Evolutionary conservation across 2,797 vertebrate genomes (phyloP).

Genomic region (Alexandromys oeconomus): DNA sequence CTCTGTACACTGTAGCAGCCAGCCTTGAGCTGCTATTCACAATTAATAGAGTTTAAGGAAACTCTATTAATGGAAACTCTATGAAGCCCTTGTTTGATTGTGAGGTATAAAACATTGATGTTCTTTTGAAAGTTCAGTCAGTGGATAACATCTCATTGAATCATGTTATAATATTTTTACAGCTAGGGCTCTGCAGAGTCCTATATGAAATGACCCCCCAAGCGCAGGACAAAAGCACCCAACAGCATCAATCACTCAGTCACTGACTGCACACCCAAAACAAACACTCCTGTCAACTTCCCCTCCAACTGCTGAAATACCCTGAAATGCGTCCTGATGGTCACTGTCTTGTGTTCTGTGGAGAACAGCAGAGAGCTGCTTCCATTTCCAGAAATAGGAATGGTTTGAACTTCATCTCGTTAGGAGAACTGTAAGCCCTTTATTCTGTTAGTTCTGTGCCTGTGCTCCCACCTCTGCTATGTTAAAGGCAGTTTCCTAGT

Average conservation of each 20-base stretch:
- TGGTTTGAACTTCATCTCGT: background rate
- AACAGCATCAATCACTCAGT: background rate
- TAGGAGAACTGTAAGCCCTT: background rate
- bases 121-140: slow-evolving; percentile 17
- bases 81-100: background rate
- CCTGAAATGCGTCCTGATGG: background rate
- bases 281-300: background rate
- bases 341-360: background rate
- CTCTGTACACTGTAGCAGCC: background rate
- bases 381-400: slow-evolving; percentile 15
- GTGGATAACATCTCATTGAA: slow-evolving; percentile 36
- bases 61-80: too few species aligned
- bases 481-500: slow-evolving; percentile 63
- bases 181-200: background rate
- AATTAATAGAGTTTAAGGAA: background rate
- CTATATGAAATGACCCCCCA: background rate
- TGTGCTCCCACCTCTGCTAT: slow-evolving; percentile 69
- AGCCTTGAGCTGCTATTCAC: background rate
- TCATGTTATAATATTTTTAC: slow-evolving; percentile 10
- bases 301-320: background rate
- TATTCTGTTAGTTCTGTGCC: background rate
- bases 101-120: background rate
- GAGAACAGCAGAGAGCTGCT: slow-evolving; percentile 49
- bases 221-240: background rate
- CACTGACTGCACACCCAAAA: slow-evolving; percentile 1